These are phyloP conservation scores for Hypocryptadius cinnamomeus DNA, from an alignment of 2,113 vertebrate genomes.

Conservation along the genomic window DNA sequence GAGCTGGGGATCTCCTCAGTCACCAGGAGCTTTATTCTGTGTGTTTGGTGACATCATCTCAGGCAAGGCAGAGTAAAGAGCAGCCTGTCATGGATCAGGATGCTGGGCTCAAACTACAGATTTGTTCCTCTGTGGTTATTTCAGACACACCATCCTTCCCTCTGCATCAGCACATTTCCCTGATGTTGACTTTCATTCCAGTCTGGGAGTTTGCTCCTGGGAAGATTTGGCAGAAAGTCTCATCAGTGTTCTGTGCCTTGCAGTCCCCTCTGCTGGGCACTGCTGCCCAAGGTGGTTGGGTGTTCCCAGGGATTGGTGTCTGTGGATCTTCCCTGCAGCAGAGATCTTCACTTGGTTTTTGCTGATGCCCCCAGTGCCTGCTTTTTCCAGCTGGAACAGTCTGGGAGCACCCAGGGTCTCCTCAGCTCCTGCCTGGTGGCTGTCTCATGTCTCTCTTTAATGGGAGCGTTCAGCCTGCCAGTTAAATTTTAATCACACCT, in stretches of 20 bases:
- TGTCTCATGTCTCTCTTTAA: neutral
- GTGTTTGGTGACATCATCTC: neutral
- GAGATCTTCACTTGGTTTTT: neutral
- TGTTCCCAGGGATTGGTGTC: neutral
- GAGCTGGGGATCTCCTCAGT: neutral
- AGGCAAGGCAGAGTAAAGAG: neutral
- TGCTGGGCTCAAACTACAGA: neutral
- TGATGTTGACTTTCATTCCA: neutral
- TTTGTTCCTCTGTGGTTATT: neutral
- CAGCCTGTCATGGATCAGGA: neutral
- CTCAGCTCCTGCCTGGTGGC: neutral
- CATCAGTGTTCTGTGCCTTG: neutral
- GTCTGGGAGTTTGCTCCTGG: neutral
- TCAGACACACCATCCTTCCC: neutral
- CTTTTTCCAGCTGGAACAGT: neutral
- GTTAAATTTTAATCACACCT: neutral
- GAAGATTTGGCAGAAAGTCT: neutral
- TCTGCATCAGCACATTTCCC: fast-evolving
- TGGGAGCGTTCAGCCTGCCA: neutral
- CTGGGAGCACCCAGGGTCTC: neutral
- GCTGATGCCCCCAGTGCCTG: neutral
- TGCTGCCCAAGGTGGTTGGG: neutral
- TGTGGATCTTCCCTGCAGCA: neutral
- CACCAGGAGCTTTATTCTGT: neutral
- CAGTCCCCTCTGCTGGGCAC: neutral